A percentile compares a stretch with the other conserved stretches of the same genome.
Evolutionary conservation across 2,797 vertebrate species (phyloP).

Genomic region (Enteromius afrohamiltoni): DNA sequence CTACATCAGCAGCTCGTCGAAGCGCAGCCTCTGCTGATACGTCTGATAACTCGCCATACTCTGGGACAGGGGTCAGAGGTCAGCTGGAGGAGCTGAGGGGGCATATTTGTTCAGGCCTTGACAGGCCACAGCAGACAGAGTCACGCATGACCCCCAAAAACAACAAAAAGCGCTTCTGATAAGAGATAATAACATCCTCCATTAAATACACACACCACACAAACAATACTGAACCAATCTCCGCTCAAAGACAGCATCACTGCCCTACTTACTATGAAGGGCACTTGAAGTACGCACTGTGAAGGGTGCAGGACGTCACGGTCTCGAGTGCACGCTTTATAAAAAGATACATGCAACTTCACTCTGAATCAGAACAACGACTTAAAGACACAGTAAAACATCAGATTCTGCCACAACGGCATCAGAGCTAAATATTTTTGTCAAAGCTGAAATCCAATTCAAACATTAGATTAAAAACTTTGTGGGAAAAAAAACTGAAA

Average conservation of each 20-base stretch:
- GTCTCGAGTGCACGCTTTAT: neutral
- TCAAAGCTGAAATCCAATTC: neutral
- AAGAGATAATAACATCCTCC: neutral
- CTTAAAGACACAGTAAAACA: neutral
- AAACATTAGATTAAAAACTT: neutral
- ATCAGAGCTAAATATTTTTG: no score
- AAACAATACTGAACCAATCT: neutral
- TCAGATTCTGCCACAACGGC: no score
- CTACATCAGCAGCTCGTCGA: slow-evolving; percentile 1
- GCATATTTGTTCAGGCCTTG: slow-evolving; percentile 46
- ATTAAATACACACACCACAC: neutral
- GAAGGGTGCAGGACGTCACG: neutral
- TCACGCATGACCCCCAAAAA: neutral
- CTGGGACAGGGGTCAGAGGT: slow-evolving; percentile 56
- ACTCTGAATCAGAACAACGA: neutral
- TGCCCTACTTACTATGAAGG: neutral
- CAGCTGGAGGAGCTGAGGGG: slow-evolving; percentile 42
- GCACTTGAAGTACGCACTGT: neutral
- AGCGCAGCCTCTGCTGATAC: slow-evolving; percentile 4
- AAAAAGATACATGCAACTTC: neutral
- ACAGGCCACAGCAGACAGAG: slow-evolving; percentile 20
- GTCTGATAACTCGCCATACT: neutral
- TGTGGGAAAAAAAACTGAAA: neutral
- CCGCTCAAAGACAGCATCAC: neutral
- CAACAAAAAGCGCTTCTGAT: neutral